Base-by-base conservation (phyloP, 30 jellyfish, hydroid and myxozoan genomes). In the Aurelia aurita region DNA sequence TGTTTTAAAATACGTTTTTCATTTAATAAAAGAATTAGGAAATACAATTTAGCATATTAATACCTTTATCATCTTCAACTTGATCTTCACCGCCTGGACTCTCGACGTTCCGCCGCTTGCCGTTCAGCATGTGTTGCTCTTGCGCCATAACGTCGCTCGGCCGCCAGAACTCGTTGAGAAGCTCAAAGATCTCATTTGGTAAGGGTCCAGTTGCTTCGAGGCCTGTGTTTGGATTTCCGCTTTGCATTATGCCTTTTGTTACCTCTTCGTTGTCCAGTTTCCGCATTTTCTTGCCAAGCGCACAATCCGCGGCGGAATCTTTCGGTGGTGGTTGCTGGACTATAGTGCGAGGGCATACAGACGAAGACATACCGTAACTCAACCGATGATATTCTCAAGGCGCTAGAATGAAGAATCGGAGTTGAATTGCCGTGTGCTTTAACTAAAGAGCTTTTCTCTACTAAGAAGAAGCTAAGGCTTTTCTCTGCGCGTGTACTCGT, bases 21-120 rank as follows among this genome's bases (percentile, higher is more conserved):
- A 39, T 6, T 39, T 8, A 39, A 55, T 14, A 22, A 21, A 19
- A 72, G 31, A 34, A 18, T 21, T 51, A 23, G 20, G 3, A n/a
- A 18, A 18, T 23, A 3, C 12, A 31, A 0, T 34, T 46, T 8
- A n/a, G 46, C 18, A 28, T 35, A 2, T 18, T 27, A 89, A 64
- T 77, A 95, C 99, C 99, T 89, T 95, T 95, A 35, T 95, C 99
- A 35, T 95, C 99, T 45, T 95, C 99, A 3, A 69, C 90, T 29
- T 92, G 93, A 6, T 87, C 98, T 5, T 95, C 98, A 8, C 83
- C 97, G 73, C 79, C 92, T 44, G 98, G 99, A 60, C 97, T 87
- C 20, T 87, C 96, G 7, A 58, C 74, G 84, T 68, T 80, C 87
- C 99, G 77, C 67, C 99, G 91, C 72, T 95, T 95, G 65, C 99